Percentiles rank a stretch among this genome's conserved stretches.
Conservation (phyloP, 2,797 vertebrate species). For the Lindbergichthys nudifrons region DNA sequence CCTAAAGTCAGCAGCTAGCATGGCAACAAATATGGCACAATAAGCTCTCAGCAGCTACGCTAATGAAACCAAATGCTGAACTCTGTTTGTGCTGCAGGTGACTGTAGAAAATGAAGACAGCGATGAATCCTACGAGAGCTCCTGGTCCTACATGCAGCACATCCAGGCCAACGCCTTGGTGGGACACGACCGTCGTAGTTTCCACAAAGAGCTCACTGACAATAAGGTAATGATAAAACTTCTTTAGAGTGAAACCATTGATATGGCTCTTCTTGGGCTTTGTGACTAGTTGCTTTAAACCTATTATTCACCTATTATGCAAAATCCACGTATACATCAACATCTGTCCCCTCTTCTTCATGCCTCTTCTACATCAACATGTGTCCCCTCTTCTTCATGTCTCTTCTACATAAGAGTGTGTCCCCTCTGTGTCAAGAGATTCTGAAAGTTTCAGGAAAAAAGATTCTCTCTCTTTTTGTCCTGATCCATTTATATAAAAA, state of each 20-base stretch:
- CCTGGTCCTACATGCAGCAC: conserved; percentile 90
- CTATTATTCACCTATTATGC: too few species aligned
- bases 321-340: too few species aligned
- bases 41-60: conserved; percentile 2
- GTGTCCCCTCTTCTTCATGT: too few species aligned
- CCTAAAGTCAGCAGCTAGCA: not conserved
- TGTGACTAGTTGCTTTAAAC: not conserved
- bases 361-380: too few species aligned
- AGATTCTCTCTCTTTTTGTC: too few species aligned
- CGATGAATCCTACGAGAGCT: conserved; percentile 92
- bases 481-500: too few species aligned
- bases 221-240: conserved; percentile 76
- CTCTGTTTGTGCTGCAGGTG: conserved; percentile 80
- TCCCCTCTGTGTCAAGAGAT: too few species aligned
- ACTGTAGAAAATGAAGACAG: conserved; percentile 90
- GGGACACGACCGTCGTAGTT: conserved; percentile 59
- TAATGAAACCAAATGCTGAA: not conserved
- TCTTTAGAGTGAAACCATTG: not conserved
- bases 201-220: conserved; percentile 73
- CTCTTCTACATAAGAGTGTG: too few species aligned
- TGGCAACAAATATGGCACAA: not conserved
- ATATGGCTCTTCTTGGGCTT: not conserved
- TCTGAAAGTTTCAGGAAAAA: too few species aligned
- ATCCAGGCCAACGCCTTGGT: conserved; percentile 59
- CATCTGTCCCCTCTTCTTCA: too few species aligned